Evolutionary conservation across 2,113 vertebrate genomes (phyloP), one percentile per base, ranked within the genome.

Genomic region (Paraplagusia blochii): DNA sequence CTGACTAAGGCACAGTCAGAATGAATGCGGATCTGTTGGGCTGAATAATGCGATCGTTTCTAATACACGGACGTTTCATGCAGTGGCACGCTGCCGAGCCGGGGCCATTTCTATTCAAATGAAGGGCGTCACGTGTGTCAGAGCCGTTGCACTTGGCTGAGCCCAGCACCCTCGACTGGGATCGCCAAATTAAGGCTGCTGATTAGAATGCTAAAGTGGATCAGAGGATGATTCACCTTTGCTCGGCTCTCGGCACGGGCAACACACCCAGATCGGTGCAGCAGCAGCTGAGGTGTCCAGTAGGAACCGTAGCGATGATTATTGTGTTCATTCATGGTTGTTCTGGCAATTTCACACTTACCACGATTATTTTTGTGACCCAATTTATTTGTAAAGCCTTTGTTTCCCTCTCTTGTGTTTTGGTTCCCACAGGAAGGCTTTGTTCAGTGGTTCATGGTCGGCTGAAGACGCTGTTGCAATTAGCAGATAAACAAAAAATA

Each of bases 201-300:
- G 63, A 83, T 77, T 68, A 77, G 51, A 73, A 81, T 74, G 63
- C 58, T 68, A 67, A 59, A 76, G 71, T 71, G 62, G 65, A 81
- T 70, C 51, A 52, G 64, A 51, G 45, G 60, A 81, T 69, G 58
- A 77, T 79, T 82, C 59, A 66, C 62, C 60, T 68, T 72, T 56
- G 34, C 22, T 57, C 67, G 59, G 64, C 73, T 58, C 61, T 73
- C 44, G 50, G n/a, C 44, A 17, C 19, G n/a, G 19, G 12, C 44
- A 66, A 38, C n/a, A 2, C 58, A 39, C 16, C 56, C 34, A 36
- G 56, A 51, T 53, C 39, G 43, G 0, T 35, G 45, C 39, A 42
- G 5, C 7, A 43, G 34, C 51, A n/a, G n/a, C 35, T 8, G 8
- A 12, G 29, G 14, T 44, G 13, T 29, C 9, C 11, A 12, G 34